Conservation (phyloP, 2,797 vertebrate genomes). For the Karalla daura region DNA sequence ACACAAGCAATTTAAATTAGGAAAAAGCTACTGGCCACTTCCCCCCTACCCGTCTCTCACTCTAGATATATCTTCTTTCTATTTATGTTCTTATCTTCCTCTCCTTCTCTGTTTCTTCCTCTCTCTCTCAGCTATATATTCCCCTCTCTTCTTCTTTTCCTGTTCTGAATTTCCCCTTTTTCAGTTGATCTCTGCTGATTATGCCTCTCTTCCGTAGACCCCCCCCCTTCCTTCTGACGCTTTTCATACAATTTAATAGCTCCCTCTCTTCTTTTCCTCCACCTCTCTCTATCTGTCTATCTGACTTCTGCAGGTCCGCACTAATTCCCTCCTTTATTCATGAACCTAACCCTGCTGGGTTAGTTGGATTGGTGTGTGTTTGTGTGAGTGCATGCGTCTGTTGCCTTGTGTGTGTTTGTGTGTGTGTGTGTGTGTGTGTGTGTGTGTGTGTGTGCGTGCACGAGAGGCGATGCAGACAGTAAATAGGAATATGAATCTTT, state of each 20-base stretch:
- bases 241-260: conserved; percentile 76
- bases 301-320: conserved; percentile 74
- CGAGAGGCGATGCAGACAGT: conserved; percentile 72
- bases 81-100: conserved; percentile 47
- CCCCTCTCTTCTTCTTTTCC: conserved; percentile 29
- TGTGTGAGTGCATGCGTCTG: conserved; percentile 10
- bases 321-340: conserved; percentile 84
- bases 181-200: conserved; percentile 64
- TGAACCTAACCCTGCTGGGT: conserved; percentile 81
- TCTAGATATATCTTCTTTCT: conserved; percentile 33
- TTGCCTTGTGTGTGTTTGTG: conserved; percentile 26
- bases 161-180: conserved; percentile 56
- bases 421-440: conserved; percentile 23
- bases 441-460: conserved; percentile 17
- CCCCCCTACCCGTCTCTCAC: conserved; percentile 10
- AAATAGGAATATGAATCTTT: conserved; percentile 86
- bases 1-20: conserved; percentile 66
- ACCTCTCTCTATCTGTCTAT: conserved; percentile 74
- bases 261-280: conserved; percentile 62
- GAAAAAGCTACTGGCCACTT: conserved; percentile 26
- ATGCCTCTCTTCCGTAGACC: conserved; percentile 41
- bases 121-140: conserved; percentile 35
- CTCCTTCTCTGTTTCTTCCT: conserved; percentile 35
- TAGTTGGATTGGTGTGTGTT: conserved; percentile 50
- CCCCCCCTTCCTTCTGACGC: conserved; percentile 49